phyloP scores from a whole-genome alignment of 2,888 invertebrate genomes.

The Strigamia maritima region DNA sequence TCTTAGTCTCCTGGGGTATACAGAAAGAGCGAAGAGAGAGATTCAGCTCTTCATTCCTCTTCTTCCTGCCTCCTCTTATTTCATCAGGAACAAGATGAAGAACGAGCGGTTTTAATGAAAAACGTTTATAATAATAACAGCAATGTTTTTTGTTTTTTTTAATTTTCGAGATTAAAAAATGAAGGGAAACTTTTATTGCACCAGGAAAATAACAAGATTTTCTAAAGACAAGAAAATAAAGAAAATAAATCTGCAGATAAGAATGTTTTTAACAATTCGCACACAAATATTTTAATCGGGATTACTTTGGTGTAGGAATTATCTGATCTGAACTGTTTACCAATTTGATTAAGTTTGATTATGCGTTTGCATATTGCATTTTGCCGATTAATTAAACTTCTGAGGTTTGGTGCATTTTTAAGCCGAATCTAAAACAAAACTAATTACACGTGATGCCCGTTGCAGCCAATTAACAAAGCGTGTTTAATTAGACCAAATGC shows the following conservation, averaged over 20 bases:
- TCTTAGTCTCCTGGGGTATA: slow-evolving; percentile 34
- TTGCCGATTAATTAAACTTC: slow-evolving; percentile 24
- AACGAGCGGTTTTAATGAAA: slow-evolving; percentile 28
- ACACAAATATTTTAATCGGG: background rate
- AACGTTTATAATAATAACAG: slow-evolving; percentile 20
- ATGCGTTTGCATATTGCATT: background rate
- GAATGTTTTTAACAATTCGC: background rate
- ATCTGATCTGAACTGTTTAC: background rate
- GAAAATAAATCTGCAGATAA: background rate
- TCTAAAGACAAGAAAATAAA: background rate
- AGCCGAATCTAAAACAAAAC: slow-evolving; percentile 25
- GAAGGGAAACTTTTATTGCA: background rate
- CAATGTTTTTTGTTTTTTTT: background rate
- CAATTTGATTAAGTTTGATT: background rate
- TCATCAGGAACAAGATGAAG: slow-evolving; percentile 28
- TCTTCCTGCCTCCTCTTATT: slow-evolving; percentile 32
- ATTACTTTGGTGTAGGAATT: background rate
- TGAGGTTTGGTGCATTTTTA: slow-evolving; percentile 8
- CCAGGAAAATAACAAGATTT: background rate
- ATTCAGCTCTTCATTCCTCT: slow-evolving; percentile 21
- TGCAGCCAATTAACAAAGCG: slow-evolving; percentile 22
- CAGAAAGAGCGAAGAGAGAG: slow-evolving; percentile 20
- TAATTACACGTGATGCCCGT: slow-evolving; percentile 7
- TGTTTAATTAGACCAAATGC: slow-evolving; percentile 17
- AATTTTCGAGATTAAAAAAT: background rate